These are phyloP conservation scores for Tachuris rubrigastra DNA, from an alignment of 2,113 vertebrate species.

Conservation along the genomic window DNA sequence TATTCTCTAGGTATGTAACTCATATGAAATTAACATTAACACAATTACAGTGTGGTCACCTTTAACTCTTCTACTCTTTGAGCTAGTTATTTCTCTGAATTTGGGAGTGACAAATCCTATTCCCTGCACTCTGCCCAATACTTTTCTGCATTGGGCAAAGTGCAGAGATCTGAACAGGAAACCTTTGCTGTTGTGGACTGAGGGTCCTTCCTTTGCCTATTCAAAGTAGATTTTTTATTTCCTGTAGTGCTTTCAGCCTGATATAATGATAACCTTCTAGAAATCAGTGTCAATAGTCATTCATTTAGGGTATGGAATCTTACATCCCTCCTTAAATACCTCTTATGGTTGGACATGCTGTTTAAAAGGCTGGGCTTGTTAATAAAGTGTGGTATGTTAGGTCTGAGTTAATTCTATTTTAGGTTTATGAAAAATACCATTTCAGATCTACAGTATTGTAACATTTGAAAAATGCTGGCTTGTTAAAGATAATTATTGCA, in stretches of 20 bases:
- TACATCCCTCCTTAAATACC: not conserved
- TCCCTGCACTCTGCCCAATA: not conserved
- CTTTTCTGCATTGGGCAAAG: not conserved
- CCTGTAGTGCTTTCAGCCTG: not conserved
- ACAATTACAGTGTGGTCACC: not conserved
- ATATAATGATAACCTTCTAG: not conserved
- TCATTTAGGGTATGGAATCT: not conserved
- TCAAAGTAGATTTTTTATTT: not conserved
- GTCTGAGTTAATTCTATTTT: not conserved
- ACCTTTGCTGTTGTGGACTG: not conserved
- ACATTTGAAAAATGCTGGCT: constrained; percentile 18
- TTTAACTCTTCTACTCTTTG: not conserved
- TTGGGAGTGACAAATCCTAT: not conserved
- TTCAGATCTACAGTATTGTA: not conserved
- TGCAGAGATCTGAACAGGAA: not conserved
- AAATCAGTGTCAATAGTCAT: not conserved
- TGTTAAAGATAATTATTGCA: not conserved
- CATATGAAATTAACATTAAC: not conserved
- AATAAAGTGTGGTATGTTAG: not conserved
- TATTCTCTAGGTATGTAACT: not conserved
- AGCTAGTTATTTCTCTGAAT: not conserved
- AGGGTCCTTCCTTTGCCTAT: not conserved
- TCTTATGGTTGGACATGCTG: not conserved
- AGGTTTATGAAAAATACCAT: not conserved
- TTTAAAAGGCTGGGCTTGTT: not conserved